Evolutionary conservation across 2,797 vertebrate genomes (phyloP).

Genomic region (Clarias fuscus): DNA sequence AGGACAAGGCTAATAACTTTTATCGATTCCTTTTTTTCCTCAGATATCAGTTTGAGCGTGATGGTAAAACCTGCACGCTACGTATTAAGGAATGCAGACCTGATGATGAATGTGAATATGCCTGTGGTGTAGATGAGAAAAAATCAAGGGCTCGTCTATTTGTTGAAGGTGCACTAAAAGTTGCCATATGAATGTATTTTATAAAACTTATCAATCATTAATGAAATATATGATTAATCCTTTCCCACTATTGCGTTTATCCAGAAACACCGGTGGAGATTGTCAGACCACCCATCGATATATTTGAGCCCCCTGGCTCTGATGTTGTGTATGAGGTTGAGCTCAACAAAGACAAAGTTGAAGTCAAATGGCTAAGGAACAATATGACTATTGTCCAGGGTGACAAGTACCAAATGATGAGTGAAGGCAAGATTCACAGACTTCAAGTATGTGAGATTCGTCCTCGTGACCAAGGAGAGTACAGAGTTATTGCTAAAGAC

Average conservation of each 20-base stretch:
- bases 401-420: constrained; percentile 99
- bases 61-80: constrained; percentile 86
- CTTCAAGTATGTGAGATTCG: constrained; percentile 94
- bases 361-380: constrained; percentile 96
- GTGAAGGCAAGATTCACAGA: constrained; percentile 92
- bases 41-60: constrained; percentile 89
- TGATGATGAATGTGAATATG: constrained; percentile 96
- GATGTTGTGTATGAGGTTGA: constrained; percentile 92
- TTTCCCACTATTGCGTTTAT: constrained; percentile 28
- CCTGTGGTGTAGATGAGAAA: constrained; percentile 95
- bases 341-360: constrained; percentile 94
- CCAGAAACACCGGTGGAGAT: constrained; percentile 95
- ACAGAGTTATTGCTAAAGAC: constrained; percentile 93
- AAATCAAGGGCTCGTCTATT: constrained; percentile 92
- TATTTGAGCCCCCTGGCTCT: constrained; percentile 86
- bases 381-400: constrained; percentile 96
- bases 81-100: constrained; percentile 92
- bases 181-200: not conserved
- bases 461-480: constrained; percentile 95
- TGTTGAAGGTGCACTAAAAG: constrained; percentile 83
- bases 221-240: constrained; percentile 46
- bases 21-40: constrained; percentile 34
- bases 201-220: not conserved
- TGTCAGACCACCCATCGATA: constrained; percentile 87
- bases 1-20: not conserved